Evolutionary conservation across 2,113 vertebrate species (phyloP).

Genomic region (Anarhynchus alexandrinus): DNA sequence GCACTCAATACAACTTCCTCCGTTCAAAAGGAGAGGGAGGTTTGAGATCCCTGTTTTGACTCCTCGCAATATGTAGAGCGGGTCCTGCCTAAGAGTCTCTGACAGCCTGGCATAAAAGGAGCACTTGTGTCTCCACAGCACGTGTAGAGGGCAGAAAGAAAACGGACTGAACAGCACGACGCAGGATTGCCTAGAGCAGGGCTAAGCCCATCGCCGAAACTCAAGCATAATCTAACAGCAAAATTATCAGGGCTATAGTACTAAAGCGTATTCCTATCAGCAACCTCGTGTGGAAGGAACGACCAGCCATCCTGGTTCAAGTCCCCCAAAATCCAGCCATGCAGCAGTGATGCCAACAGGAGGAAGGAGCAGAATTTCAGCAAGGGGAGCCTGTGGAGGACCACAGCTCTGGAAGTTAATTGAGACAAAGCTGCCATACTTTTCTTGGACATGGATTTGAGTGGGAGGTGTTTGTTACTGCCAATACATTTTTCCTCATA

Average conservation of each 20-base stretch:
- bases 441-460: not conserved
- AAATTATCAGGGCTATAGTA: not conserved
- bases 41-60: not conserved
- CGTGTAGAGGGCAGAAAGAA: not conserved
- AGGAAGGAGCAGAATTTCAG: not conserved
- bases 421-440: not conserved
- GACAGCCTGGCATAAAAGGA: not conserved
- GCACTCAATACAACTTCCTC: not conserved
- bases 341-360: not conserved
- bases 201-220: not conserved
- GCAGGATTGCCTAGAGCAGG: not conserved
- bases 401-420: not conserved
- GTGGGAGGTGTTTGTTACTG: conserved; percentile 7
- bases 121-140: not conserved
- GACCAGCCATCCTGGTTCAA: not conserved
- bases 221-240: not conserved
- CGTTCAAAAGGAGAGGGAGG: not conserved
- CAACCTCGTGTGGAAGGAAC: not conserved
- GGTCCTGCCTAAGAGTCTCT: not conserved
- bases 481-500: not conserved
- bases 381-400: not conserved
- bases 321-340: not conserved
- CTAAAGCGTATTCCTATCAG: not conserved
- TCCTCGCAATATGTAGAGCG: not conserved
- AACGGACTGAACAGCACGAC: not conserved